Conservation (phyloP, 2,113 vertebrate species). For the Heloderma charlesbogerti region DNA sequence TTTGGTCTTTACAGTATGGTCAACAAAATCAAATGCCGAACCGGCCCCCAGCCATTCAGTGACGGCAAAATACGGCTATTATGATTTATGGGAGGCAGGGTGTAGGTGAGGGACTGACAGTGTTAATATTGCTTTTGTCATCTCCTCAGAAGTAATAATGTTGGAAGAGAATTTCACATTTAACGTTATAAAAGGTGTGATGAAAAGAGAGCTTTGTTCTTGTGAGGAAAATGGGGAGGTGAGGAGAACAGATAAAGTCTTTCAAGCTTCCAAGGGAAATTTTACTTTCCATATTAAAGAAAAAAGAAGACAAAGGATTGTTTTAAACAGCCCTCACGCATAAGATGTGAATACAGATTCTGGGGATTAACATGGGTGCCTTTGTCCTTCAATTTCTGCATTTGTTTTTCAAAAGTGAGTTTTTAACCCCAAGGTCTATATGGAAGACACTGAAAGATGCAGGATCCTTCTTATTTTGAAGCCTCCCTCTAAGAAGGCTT, state of each 20-base stretch:
- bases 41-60: slow-evolving; percentile 28
- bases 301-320: slow-evolving; percentile 65
- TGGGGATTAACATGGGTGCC: slow-evolving; percentile 55
- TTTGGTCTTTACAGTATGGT: slow-evolving; percentile 11
- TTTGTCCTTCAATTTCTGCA: slow-evolving; percentile 28
- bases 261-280: slow-evolving; percentile 68
- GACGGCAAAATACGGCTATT: slow-evolving; percentile 53
- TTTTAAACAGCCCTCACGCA: slow-evolving; percentile 56
- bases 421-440: not conserved
- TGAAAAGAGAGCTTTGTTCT: slow-evolving; percentile 67
- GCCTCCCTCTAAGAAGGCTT: not conserved
- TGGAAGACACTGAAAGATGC: slow-evolving; percentile 44
- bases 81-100: slow-evolving; percentile 51
- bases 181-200: slow-evolving; percentile 68
- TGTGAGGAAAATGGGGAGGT: slow-evolving; percentile 43
- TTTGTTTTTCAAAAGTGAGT: slow-evolving; percentile 52
- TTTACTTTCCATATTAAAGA: slow-evolving; percentile 72
- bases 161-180: slow-evolving; percentile 62
- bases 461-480: not conserved
- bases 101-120: slow-evolving; percentile 63
- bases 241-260: slow-evolving; percentile 64
- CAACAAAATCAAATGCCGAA: slow-evolving; percentile 23
- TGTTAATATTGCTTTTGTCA: slow-evolving; percentile 63
- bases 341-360: slow-evolving; percentile 57
- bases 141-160: slow-evolving; percentile 63